Conservation (phyloP, 2,888 invertebrate species). For the Argyresthia goedartella region DNA sequence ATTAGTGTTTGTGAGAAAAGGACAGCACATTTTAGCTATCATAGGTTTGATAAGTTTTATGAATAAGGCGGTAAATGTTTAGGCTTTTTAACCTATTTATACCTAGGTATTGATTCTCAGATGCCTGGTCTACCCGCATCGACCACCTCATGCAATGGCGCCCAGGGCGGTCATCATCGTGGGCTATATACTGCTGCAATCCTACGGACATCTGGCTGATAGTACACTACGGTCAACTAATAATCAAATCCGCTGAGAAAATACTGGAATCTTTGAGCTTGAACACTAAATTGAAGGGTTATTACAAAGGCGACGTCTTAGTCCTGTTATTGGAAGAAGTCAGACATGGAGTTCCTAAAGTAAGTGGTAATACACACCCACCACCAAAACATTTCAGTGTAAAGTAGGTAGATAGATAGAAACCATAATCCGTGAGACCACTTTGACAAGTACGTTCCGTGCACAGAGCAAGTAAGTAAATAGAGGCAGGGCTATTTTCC, state of each 20-base stretch:
- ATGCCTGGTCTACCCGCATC: constrained; percentile 27
- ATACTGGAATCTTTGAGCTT: constrained; percentile 44
- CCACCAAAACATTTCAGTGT: no score
- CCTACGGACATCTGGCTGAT: constrained; percentile 21
- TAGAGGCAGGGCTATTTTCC: no score
- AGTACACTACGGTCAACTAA: constrained; percentile 37
- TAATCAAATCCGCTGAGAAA: constrained; percentile 32
- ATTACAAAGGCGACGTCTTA: constrained; percentile 42
- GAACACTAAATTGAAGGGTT: constrained; percentile 41
- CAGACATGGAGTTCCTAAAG: constrained; percentile 23
- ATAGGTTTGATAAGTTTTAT: no score
- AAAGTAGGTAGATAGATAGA: no score
- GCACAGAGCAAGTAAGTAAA: no score
- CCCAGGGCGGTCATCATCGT: constrained; percentile 17
- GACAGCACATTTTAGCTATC: no score
- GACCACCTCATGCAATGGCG: constrained; percentile 46
- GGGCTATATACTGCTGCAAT: constrained; percentile 32
- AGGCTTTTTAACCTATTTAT: not conserved
- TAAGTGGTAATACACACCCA: constrained; percentile 16
- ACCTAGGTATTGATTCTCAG: constrained; percentile 16
- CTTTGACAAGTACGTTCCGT: no score
- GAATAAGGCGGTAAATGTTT: no score
- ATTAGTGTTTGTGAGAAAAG: no score
- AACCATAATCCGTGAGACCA: no score
- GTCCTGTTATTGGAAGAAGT: constrained; percentile 23